Percentiles rank a stretch among this genome's conserved stretches.
These are phyloP conservation scores for Coluber constrictor DNA, from an alignment of 2,797 vertebrate genomes.

Conservation along the genomic window DNA sequence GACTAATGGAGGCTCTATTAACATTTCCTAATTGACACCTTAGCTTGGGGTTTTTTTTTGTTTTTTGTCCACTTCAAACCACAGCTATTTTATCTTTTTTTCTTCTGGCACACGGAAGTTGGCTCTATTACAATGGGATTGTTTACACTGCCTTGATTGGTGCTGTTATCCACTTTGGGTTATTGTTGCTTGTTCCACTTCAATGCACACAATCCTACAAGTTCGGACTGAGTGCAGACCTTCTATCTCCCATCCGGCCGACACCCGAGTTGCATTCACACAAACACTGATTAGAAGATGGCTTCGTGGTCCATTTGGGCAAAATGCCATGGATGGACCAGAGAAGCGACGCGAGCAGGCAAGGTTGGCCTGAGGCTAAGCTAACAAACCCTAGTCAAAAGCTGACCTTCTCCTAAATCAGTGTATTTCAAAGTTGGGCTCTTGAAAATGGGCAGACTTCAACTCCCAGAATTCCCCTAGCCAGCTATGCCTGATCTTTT, in stretches of 20 bases:
- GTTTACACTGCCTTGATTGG: not conserved
- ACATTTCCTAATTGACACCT: rapidly evolving
- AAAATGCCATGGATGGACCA: not conserved
- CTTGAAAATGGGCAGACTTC: not conserved
- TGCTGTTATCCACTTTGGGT: not conserved
- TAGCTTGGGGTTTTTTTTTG: too few species aligned
- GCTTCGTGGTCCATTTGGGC: not conserved
- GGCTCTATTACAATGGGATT: not conserved
- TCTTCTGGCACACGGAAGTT: not conserved
- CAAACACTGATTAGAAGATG: not conserved
- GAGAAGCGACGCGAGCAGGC: too few species aligned
- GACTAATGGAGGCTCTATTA: not conserved
- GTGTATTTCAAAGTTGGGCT: not conserved
- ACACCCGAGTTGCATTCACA: not conserved
- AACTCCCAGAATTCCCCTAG: not conserved
- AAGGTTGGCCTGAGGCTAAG: too few species aligned
- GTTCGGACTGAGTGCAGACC: not conserved
- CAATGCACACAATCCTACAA: too few species aligned
- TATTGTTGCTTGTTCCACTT: not conserved
- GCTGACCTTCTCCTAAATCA: not conserved
- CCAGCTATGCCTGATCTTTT: not conserved
- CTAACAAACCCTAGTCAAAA: not conserved
- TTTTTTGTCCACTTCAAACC: not conserved
- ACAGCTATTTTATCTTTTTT: not conserved
- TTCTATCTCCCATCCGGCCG: not conserved